Evolutionary conservation across 2,113 vertebrate species (phyloP).

Genomic region (Stegastes partitus): DNA sequence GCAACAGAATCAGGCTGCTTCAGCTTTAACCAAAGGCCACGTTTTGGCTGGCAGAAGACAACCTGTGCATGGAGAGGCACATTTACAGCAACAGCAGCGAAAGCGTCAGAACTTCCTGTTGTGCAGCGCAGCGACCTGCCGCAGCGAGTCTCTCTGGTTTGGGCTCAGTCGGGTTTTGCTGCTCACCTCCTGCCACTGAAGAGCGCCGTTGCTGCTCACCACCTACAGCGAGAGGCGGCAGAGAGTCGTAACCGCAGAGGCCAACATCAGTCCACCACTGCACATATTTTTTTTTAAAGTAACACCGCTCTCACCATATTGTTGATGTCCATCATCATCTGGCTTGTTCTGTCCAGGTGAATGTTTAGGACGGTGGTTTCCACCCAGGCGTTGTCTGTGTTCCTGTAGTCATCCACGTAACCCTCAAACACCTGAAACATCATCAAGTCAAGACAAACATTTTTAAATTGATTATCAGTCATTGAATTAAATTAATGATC

Average conservation of each 20-base stretch:
- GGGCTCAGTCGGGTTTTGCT: constrained; percentile 79
- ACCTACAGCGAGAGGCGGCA: constrained; percentile 51
- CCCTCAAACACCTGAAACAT: constrained; percentile 87
- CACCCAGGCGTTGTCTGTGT: constrained; percentile 96
- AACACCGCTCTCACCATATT: constrained; percentile 62
- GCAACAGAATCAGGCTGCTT: background rate
- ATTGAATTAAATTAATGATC: no score
- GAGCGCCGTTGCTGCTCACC: constrained; percentile 49
- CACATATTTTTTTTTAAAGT: no score
- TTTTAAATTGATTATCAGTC: background rate
- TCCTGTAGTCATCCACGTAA: constrained; percentile 92
- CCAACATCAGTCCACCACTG: background rate
- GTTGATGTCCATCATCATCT: constrained; percentile 82
- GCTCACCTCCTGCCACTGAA: constrained; percentile 90
- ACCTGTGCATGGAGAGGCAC: constrained; percentile 7
- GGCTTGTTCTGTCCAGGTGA: constrained; percentile 83
- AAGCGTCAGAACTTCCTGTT: constrained; percentile 84
- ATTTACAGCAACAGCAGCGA: constrained; percentile 1
- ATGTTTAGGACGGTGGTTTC: constrained; percentile 88
- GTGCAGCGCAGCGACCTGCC: constrained; percentile 77
- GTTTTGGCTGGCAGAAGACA: background rate
- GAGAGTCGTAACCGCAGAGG: background rate
- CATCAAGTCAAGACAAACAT: background rate
- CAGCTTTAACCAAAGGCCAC: constrained; percentile 11
- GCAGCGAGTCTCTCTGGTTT: constrained; percentile 88